Evolutionary conservation across 2,113 vertebrate species (phyloP).

Genomic region (Acrocephalus arundinaceus): DNA sequence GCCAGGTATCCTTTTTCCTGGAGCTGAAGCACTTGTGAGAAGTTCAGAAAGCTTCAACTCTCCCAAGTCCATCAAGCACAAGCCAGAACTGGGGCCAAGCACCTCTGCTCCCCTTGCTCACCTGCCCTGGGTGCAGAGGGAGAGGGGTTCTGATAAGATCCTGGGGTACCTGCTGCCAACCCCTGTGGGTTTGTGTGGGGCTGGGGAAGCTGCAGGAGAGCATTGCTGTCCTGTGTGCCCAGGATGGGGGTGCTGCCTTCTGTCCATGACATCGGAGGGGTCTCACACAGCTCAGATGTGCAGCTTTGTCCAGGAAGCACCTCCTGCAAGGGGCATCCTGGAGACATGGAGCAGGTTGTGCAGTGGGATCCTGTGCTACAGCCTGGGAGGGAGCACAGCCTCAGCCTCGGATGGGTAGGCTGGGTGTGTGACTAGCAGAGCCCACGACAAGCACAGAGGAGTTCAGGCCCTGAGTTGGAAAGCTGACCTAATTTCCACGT

Average conservation of each 20-base stretch:
- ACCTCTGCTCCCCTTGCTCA: accelerated
- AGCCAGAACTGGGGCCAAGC: background rate
- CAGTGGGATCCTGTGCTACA: background rate
- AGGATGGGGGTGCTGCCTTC: accelerated
- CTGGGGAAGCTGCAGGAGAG: background rate
- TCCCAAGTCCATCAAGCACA: background rate
- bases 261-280: accelerated
- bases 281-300: accelerated
- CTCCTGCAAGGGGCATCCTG: accelerated
- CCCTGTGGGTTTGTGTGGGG: background rate
- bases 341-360: background rate
- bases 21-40: background rate
- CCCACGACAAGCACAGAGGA: background rate
- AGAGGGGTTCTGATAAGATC: background rate
- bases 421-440: background rate
- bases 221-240: accelerated
- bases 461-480: background rate
- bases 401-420: background rate
- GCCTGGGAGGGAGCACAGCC: background rate
- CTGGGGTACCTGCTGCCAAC: accelerated
- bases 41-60: background rate
- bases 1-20: background rate
- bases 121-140: accelerated
- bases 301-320: accelerated
- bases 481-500: constrained; percentile 29